Percentiles rank a stretch among this genome's conserved stretches.
phyloP scores from a whole-genome alignment of 2,113 vertebrate genomes.

The Pelusios castaneus region DNA sequence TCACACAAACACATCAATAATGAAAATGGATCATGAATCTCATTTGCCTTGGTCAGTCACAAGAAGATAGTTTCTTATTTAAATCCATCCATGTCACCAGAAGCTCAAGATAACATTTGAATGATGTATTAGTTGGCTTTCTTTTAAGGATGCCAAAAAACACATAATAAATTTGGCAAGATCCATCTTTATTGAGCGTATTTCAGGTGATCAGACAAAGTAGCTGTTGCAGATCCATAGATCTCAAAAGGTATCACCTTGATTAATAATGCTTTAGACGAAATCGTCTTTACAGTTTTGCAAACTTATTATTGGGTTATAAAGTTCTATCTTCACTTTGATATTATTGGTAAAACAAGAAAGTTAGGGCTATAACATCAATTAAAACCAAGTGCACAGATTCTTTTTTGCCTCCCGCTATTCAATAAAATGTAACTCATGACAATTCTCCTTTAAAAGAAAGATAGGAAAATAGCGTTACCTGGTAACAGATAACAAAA shows the following conservation, averaged over 20 bases:
- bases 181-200: background rate
- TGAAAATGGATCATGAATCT: background rate
- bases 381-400: conserved; percentile 43
- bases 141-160: background rate
- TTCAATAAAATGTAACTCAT: conserved; percentile 17
- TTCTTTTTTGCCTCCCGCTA: background rate
- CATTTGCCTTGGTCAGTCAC: background rate
- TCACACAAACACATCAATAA: background rate
- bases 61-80: background rate
- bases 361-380: conserved; percentile 38
- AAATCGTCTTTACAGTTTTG: conserved; percentile 26
- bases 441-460: background rate
- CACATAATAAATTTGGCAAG: background rate
- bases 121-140: accelerated
- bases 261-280: background rate
- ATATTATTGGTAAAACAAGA: conserved; percentile 43
- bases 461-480: background rate
- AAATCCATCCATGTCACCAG: background rate
- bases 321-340: conserved; percentile 27
- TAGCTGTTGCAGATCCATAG: background rate
- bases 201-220: background rate
- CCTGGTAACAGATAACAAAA: background rate
- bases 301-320: background rate
- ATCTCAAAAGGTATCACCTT: background rate
- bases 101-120: background rate